Conservation (phyloP, 1,140 invertebrate species). For the Neodiprion virginianus region DNA sequence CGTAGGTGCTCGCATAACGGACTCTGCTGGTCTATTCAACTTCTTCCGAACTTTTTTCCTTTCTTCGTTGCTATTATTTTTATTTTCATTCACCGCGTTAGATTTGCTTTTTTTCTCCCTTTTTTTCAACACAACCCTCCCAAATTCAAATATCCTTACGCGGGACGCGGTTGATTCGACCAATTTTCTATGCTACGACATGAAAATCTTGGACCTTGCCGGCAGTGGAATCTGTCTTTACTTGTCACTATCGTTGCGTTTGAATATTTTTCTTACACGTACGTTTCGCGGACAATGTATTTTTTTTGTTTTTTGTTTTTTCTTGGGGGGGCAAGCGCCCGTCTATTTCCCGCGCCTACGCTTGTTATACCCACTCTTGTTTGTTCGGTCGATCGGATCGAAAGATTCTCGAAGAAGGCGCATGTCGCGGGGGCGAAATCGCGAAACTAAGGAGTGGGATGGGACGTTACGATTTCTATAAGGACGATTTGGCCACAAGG, state of each 20-base stretch:
- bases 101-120: conserved; percentile 14
- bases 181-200: neutral
- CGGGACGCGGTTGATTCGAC: neutral
- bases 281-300: too few species aligned
- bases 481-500: conserved; percentile 34
- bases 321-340: too few species aligned
- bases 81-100: neutral
- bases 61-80: conserved; percentile 17
- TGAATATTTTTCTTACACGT: too few species aligned
- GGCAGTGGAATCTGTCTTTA: neutral
- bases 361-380: too few species aligned
- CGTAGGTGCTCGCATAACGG: conserved; percentile 61
- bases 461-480: neutral
- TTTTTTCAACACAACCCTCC: neutral
- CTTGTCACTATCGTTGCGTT: neutral
- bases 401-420: too few species aligned
- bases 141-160: too few species aligned
- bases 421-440: too few species aligned
- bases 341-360: too few species aligned
- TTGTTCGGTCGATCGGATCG: too few species aligned
- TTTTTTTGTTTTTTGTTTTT: too few species aligned
- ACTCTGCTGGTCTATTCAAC: conserved; percentile 41
- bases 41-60: conserved; percentile 11
- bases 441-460: neutral
- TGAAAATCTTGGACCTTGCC: neutral